Evolutionary conservation across 2,113 vertebrate species (phyloP).

Genomic region (Eclectus roratus): DNA sequence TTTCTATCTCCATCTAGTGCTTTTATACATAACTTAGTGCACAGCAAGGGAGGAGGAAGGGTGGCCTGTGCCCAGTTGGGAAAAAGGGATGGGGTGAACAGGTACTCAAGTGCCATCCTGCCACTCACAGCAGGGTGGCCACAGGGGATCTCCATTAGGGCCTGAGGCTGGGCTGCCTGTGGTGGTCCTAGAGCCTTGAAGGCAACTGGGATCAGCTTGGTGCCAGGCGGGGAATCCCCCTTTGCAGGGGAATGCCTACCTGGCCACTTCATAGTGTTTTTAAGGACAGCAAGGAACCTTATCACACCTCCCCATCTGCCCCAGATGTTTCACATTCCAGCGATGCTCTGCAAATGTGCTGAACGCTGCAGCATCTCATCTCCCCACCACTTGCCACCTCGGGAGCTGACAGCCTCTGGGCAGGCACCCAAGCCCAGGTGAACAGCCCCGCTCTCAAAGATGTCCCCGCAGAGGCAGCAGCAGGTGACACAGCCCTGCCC

Average conservation of each 20-base stretch:
- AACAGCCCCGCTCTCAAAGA: rapidly evolving
- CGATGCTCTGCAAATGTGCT: neutral
- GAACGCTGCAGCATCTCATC: neutral
- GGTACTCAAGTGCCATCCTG: rapidly evolving
- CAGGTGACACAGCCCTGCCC: constrained; percentile 57
- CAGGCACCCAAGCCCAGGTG: neutral
- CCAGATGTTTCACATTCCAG: constrained; percentile 52
- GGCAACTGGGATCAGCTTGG: neutral
- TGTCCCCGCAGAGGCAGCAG: neutral
- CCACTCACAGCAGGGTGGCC: neutral
- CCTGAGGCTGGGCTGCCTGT: neutral
- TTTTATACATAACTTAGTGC: neutral
- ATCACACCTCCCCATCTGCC: constrained; percentile 13
- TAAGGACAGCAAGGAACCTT: constrained; percentile 43
- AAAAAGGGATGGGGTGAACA: neutral
- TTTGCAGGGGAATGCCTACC: constrained; percentile 39
- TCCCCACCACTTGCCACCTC: neutral
- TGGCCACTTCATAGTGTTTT: constrained; percentile 31
- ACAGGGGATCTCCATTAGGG: neutral
- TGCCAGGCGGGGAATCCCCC: neutral
- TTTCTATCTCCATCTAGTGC: neutral
- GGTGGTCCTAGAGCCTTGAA: neutral
- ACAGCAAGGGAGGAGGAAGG: neutral
- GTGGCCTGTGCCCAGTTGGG: neutral
- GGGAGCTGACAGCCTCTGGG: neutral